phyloP scores from a whole-genome alignment of 1,140 invertebrate genomes.

The Phymastichus coffea region DNA sequence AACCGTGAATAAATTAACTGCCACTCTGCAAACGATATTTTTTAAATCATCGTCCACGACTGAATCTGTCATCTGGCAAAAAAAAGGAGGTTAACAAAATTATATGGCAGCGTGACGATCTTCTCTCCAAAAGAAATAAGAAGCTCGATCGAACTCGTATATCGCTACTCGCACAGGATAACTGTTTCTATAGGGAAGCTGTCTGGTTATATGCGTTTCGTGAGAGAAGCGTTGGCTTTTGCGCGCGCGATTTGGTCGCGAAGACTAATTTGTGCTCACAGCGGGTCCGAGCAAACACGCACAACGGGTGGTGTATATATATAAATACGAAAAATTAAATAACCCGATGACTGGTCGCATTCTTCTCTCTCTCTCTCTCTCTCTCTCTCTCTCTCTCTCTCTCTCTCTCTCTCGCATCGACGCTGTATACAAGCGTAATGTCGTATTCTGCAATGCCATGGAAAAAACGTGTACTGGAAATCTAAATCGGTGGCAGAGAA shows the following conservation, averaged over 20 bases:
- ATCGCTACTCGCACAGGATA: neutral
- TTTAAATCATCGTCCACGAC: no score
- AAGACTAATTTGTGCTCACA: conserved; percentile 68
- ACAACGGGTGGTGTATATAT: conserved; percentile 50
- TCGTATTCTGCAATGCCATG: no score
- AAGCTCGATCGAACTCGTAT: neutral
- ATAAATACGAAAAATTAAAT: conserved; percentile 58
- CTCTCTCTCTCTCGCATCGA: neutral
- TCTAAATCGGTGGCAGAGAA: no score
- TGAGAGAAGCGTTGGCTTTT: conserved; percentile 18
- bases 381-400: no score
- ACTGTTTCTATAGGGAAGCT: conserved; percentile 17
- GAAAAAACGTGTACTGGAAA: no score
- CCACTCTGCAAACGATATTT: no score
- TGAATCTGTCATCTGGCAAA: no score
- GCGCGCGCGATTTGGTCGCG: conserved; percentile 50
- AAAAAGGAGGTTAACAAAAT: no score
- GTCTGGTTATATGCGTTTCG: conserved; percentile 27
- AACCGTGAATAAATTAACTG: no score
- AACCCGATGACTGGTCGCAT: conserved; percentile 65
- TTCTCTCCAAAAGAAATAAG: neutral
- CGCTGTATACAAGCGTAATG: conserved; percentile 13
- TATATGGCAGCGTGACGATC: neutral
- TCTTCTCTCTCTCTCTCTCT: conserved; percentile 39
- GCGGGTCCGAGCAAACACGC: conserved; percentile 65